Conservation (phyloP, 2,113 vertebrate species). For the Chroicocephalus ridibundus region DNA sequence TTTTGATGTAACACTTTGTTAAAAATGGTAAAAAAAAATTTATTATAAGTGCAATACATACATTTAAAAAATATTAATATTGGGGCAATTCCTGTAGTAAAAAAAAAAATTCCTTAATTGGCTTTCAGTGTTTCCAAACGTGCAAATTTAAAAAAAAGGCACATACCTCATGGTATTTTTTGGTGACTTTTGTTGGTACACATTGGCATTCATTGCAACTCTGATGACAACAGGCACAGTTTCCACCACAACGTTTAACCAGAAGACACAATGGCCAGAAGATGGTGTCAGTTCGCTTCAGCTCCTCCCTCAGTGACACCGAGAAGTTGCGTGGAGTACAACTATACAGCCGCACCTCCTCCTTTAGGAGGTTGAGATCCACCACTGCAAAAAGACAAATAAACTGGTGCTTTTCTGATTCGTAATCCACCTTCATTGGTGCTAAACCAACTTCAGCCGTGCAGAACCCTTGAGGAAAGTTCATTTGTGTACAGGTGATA, state of each 20-base stretch:
- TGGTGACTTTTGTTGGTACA: constrained; percentile 85
- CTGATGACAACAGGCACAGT: constrained; percentile 94
- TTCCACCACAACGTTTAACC: constrained; percentile 96
- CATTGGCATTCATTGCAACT: constrained; percentile 93
- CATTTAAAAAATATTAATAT: not conserved
- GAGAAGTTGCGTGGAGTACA: constrained; percentile 97
- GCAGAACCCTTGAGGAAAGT: not conserved
- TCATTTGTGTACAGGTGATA: not conserved
- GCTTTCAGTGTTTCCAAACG: not conserved
- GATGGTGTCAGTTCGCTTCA: constrained; percentile 92
- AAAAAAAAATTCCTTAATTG: not conserved
- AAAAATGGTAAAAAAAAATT: not conserved
- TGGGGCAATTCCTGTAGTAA: not conserved
- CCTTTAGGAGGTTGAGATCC: constrained; percentile 91
- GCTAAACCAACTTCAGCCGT: not conserved
- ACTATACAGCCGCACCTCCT: constrained; percentile 92
- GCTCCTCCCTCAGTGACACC: constrained; percentile 90
- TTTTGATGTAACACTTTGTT: not conserved
- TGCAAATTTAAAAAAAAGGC: not conserved
- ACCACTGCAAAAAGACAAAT: constrained; percentile 72
- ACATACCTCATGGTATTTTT: constrained; percentile 93
- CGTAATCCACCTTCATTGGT: not conserved
- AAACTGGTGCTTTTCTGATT: not conserved
- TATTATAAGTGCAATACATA: not conserved
- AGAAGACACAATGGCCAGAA: constrained; percentile 97